Evolutionary conservation across 2,888 invertebrate genomes (phyloP), one percentile per base, ranked within the genome.

Genomic region (Heliconius aoede): DNA sequence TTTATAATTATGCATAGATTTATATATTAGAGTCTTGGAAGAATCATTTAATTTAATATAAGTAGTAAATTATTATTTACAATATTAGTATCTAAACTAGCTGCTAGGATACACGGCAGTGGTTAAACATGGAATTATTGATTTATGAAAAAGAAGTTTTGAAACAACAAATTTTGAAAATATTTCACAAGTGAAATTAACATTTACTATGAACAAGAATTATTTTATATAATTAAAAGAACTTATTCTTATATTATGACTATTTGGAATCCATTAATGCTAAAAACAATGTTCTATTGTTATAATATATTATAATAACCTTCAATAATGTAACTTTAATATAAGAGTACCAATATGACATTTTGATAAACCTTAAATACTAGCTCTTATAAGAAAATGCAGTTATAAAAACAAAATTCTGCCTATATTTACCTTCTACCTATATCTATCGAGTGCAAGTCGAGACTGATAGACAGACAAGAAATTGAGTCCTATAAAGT

Each of bases 81-180:
- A 65, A 65, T 36, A 9, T 36, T 36, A 60, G 18, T 60, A 65
- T 36, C 8, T 24, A 24, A 36, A 32, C 1, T 36, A 62, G 9
- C 61, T 30, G 28, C 28, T 64, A 36, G 36, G 28, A 65, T 40
- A 65, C 32, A 65, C 40, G 65, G 65, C 65, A 65, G 36, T 65
- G 65, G 65, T 36, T 65, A 65, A 65, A 65, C 7, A 65, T 65
- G 36, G 36, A 65, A 65, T 40, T 40, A 36, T 40, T 65, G 15
- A 36, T 60, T 26, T 60, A 26, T 15, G 15, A 55, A 55, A 55
- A 21, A 55, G n/a, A 55, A 4, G 9, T 32, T 64, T n/a, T 5
- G 40, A 40, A 3, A 40, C 9, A 55, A n/a, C 11, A 3, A 60
- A 60, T 26, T 62, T n/a, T 62, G 62, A 32, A 62, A 62, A 62